phyloP scores from a whole-genome alignment of 2,113 vertebrate species.

The Brachyhypopomus occidentalis region DNA sequence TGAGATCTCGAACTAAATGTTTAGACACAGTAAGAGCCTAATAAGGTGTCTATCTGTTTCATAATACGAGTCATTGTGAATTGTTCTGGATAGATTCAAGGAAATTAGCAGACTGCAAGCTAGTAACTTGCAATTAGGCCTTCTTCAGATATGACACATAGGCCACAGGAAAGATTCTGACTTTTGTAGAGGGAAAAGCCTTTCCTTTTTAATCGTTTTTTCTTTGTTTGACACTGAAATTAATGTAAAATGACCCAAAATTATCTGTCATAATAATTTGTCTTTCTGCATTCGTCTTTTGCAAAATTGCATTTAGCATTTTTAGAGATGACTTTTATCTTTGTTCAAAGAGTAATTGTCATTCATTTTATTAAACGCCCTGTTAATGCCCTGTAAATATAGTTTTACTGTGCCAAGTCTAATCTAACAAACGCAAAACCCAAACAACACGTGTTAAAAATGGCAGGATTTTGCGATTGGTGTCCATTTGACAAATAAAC shows the following conservation, averaged over 20 bases:
- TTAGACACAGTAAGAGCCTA: slow-evolving; percentile 28
- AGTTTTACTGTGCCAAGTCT: no score
- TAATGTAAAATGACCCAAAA: not conserved
- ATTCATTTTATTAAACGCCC: no score
- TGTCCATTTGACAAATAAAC: no score
- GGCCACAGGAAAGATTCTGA: not conserved
- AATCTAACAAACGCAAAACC: no score
- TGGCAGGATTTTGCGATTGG: no score
- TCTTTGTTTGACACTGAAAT: slow-evolving; percentile 1
- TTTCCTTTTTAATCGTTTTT: not conserved
- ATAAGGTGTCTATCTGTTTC: slow-evolving; percentile 41
- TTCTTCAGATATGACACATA: slow-evolving; percentile 17
- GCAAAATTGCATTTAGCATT: no score
- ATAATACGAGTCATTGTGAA: slow-evolving; percentile 31
- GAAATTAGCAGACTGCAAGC: slow-evolving; percentile 10
- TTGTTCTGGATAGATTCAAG: not conserved
- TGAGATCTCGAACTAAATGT: slow-evolving; percentile 22
- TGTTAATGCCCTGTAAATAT: no score
- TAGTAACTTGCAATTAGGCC: slow-evolving; percentile 32
- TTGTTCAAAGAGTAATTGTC: no score
- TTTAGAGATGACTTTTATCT: no score
- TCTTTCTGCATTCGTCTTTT: no score
- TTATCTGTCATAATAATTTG: not conserved
- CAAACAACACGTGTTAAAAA: no score
- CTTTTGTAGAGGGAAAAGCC: not conserved